Evolutionary conservation across 2,113 vertebrate species (phyloP).

Genomic region (Pedetes capensis): DNA sequence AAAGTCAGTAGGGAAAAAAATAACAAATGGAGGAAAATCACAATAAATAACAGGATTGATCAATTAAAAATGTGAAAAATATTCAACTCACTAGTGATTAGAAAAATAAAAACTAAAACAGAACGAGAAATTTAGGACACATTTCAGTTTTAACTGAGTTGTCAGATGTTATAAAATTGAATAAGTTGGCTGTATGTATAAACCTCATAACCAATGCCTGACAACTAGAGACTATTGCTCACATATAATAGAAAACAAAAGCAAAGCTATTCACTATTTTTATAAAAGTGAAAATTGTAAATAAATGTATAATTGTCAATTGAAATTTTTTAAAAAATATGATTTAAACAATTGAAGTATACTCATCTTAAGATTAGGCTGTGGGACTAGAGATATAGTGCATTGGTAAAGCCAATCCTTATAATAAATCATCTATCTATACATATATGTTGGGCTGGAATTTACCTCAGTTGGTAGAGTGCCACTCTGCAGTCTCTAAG

Average conservation of each 20-base stretch:
- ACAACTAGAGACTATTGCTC: background rate
- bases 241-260: background rate
- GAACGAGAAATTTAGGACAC: background rate
- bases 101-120: constrained; percentile 25
- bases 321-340: too few relatives aligned
- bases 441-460: too few relatives aligned
- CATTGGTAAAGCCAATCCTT: too few relatives aligned
- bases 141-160: background rate
- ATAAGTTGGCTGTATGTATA: background rate
- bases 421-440: too few relatives aligned
- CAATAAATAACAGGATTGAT: background rate
- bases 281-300: background rate
- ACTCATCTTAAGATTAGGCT: background rate
- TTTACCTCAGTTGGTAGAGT: too few relatives aligned
- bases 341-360: background rate
- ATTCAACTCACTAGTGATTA: background rate
- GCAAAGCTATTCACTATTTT: background rate
- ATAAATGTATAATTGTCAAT: background rate
- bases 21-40: background rate
- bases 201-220: background rate
- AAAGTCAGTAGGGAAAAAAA: background rate
- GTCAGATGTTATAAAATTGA: background rate
- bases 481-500: too few relatives aligned
- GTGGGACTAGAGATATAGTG: background rate
- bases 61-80: background rate